phyloP scores from a whole-genome alignment of 2,888 invertebrate species.

The Chironomus riparius region DNA sequence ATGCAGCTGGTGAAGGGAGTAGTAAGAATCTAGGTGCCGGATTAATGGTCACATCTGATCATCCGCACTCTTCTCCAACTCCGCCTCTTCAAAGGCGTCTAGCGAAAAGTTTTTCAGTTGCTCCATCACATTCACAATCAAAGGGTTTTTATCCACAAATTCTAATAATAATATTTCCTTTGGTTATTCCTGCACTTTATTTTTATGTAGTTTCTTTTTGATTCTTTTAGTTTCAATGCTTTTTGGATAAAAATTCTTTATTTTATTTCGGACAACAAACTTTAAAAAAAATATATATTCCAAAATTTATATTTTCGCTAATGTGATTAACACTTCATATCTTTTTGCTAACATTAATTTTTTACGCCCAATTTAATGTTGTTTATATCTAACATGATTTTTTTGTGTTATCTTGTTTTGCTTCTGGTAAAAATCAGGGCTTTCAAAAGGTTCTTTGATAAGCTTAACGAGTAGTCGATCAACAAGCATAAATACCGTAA shows the following conservation, averaged over 20 bases:
- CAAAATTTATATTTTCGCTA: not conserved
- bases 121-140: constrained; percentile 50
- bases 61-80: constrained; percentile 59
- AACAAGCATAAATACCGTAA: constrained; percentile 51
- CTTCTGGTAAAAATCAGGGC: constrained; percentile 46
- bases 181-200: not conserved
- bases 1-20: constrained; percentile 29
- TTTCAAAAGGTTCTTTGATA: constrained; percentile 71
- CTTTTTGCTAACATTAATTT: not conserved
- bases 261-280: too few species aligned
- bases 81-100: constrained; percentile 80
- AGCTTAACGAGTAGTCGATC: constrained; percentile 66
- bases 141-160: constrained; percentile 38
- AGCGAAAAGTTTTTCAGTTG: constrained; percentile 87
- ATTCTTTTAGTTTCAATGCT: not conserved
- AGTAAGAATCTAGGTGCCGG: constrained; percentile 11
- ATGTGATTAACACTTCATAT: not conserved
- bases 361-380: not conserved
- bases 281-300: not conserved
- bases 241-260: too few species aligned
- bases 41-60: constrained; percentile 42
- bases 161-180: not conserved
- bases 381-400: not conserved
- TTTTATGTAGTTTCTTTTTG: not conserved
- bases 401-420: not conserved